Conservation (phyloP, 1,140 invertebrate species). For the Scaptomyza graminum region DNA sequence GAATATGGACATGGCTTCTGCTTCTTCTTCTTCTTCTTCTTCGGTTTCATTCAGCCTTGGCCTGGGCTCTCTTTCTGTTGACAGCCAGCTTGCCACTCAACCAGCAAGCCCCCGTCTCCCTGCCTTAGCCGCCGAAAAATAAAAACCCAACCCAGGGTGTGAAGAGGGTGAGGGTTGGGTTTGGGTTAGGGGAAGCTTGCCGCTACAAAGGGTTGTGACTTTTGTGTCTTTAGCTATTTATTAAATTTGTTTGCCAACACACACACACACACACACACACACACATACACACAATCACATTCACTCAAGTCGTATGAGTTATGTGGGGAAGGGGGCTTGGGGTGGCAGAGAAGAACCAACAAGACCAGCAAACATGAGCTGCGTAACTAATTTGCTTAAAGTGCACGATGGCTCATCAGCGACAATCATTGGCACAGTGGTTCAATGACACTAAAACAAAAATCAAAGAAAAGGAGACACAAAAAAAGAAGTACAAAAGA, state of each 20-base stretch:
- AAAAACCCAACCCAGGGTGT: background rate
- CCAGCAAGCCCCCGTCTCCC: background rate
- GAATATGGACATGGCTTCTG: conserved; percentile 53
- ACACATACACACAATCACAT: too few species aligned
- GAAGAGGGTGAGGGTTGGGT: background rate
- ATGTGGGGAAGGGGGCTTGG: background rate
- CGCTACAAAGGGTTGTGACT: conserved; percentile 75
- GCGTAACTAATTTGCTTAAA: conserved; percentile 81
- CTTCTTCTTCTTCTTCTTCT: too few species aligned
- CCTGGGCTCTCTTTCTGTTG: conserved; percentile 22
- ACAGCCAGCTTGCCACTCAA: conserved; percentile 25
- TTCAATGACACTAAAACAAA: too few species aligned
- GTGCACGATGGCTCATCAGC: conserved; percentile 75
- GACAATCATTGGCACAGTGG: conserved; percentile 55
- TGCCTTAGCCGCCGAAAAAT: conserved; percentile 6
- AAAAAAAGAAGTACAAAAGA: background rate
- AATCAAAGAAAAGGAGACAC: background rate
- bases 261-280: conserved; percentile 25
- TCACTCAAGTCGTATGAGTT: background rate
- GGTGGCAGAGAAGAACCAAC: conserved; percentile 17
- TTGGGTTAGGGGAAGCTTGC: background rate
- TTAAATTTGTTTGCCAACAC: conserved; percentile 76
- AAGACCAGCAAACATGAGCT: conserved; percentile 72
- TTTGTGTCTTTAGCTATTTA: conserved; percentile 79
- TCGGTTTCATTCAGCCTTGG: conserved; percentile 10